Evolutionary conservation across 1,140 invertebrate genomes (phyloP).

Genomic region (Pollicipes pollicipes): DNA sequence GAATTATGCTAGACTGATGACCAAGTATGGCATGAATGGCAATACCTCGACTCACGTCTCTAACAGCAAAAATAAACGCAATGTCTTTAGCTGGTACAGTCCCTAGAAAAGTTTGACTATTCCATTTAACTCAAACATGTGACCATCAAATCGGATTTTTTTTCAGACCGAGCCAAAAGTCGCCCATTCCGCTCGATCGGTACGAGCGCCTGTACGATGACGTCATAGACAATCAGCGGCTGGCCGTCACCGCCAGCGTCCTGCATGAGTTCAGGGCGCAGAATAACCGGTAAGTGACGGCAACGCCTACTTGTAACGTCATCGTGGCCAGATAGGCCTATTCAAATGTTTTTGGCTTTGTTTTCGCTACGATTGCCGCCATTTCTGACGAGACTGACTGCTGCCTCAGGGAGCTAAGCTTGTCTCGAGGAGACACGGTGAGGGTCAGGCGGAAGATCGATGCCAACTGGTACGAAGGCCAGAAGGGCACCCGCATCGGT

Average conservation of each 20-base stretch:
- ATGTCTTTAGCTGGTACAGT: too few species aligned
- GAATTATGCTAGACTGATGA: too few species aligned
- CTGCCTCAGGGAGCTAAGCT: conserved; percentile 62
- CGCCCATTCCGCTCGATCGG: conserved; percentile 72
- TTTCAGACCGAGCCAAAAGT: conserved; percentile 69
- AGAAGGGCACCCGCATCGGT: conserved; percentile 70
- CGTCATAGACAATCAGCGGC: conserved; percentile 28
- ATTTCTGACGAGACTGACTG: too few species aligned
- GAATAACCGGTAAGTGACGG: conserved; percentile 35
- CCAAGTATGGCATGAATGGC: too few species aligned
- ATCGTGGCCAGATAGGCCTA: too few species aligned
- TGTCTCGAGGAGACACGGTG: conserved; percentile 76
- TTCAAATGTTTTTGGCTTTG: too few species aligned
- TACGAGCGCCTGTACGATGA: conserved; percentile 56
- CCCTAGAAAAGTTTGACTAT: too few species aligned
- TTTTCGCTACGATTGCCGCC: too few species aligned
- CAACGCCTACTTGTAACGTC: conserved; percentile 4
- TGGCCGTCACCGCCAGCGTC: conserved; percentile 51
- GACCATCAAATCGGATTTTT: too few species aligned
- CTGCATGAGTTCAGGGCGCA: conserved; percentile 83
- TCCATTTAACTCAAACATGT: too few species aligned
- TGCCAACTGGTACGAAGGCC: conserved; percentile 88
- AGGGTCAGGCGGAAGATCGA: conserved; percentile 71
- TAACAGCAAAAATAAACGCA: too few species aligned
- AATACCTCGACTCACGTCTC: too few species aligned